Evolutionary conservation across 1,140 invertebrate genomes (phyloP), one percentile per base, ranked within the genome.

Genomic region (Drosophila aff.): DNA sequence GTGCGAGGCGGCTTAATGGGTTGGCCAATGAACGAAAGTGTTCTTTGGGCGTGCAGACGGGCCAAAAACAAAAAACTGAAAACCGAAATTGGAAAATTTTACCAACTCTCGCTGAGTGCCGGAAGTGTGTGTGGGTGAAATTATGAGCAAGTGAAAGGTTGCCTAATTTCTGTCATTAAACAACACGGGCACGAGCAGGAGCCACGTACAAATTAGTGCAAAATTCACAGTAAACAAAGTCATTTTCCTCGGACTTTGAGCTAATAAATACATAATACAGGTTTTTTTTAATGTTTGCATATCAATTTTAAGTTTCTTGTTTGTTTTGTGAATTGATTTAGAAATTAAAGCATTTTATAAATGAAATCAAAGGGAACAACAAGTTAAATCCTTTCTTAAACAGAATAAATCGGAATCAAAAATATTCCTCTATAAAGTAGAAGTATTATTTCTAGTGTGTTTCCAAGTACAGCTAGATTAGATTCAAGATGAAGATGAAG

Each of bases 121-220:
- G 64, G 64, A 61, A 77, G 64, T 68, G 55, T 38, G 50, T 76
- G 77, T 78, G 78, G 73, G 78, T 78, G 73, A 85, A 85, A 85
- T 75, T 79, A 81, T 77, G 76, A 10, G 55, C 63, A 40, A 82
- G 80, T 82, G 80, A 82, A 82, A 82, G 80, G 80, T 82, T 82
- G 75, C 69, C 76, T 79, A 82, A 82, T 66, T 81, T 62, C 62
- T 62, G 73, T 72, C 66, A 79, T 79, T 79, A 60, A 72, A 46
- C 55, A 28, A 63, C 44, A 46, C 16, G 16, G 36, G 15, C 75
- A 71, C 43, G 44, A 58, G 33, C 75, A 71, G 58, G 28, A 78
- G 31, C 21, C 28, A 43, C 9, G 5, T 11, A 18, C 10, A 36
- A 69, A 72, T 43, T 59, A 28, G 8, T 28, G 16, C 16, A 28